Percentiles rank a stretch among this genome's conserved stretches.
Conservation (phyloP, 1,140 invertebrate genomes). For the Centruroides vittatus region DNA sequence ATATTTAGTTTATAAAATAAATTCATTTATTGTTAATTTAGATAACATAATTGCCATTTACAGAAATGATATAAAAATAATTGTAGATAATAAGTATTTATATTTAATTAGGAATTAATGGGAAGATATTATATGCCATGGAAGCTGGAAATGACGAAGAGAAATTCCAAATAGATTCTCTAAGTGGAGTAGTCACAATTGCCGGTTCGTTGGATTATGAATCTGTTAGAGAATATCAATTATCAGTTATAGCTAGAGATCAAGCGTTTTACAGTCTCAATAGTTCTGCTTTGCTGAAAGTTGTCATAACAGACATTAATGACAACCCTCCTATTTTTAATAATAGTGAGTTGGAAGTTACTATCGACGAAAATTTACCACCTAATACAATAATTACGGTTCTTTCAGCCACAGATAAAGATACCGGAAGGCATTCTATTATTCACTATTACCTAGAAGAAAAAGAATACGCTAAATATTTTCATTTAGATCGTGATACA, state of each 20-base stretch:
- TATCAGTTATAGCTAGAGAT: constrained; percentile 77
- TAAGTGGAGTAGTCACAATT: constrained; percentile 62
- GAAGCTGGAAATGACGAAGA: constrained; percentile 49
- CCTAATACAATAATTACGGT: constrained; percentile 76
- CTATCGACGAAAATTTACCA: constrained; percentile 74
- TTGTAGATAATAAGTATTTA: constrained; percentile 55
- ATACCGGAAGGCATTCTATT: constrained; percentile 84
- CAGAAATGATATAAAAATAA: too few relatives aligned
- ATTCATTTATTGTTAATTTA: too few relatives aligned
- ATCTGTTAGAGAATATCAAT: constrained; percentile 56
- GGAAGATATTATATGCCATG: constrained; percentile 56
- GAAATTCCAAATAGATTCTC: constrained; percentile 61
- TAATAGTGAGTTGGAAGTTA: constrained; percentile 47
- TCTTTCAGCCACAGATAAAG: constrained; percentile 76
- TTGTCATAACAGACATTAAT: constrained; percentile 78
- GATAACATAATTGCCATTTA: too few relatives aligned
- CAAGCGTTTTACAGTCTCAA: constrained; percentile 50
- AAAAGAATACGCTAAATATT: constrained; percentile 35
- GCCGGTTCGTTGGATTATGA: constrained; percentile 72
- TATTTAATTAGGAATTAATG: constrained; percentile 65
- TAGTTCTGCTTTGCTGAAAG: constrained; percentile 57
- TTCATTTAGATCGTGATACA: constrained; percentile 55
- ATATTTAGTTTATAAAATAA: too few relatives aligned
- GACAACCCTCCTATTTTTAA: constrained; percentile 56
- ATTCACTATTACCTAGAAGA: constrained; percentile 66